Evolutionary conservation across 2,797 vertebrate genomes (phyloP).

Genomic region (Danio tinwini): DNA sequence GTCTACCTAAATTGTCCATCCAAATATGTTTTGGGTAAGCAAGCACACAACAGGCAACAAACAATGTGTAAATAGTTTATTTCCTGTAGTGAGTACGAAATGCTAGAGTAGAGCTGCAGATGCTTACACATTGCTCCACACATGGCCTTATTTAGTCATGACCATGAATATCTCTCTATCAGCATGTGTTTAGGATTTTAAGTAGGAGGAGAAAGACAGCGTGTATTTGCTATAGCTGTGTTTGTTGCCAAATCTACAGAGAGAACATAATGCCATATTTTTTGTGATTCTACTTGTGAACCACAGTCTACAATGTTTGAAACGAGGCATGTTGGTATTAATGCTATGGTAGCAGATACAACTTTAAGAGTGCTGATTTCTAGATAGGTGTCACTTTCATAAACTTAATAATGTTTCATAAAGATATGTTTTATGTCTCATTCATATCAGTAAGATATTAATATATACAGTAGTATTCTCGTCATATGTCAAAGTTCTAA

Average conservation of each 20-base stretch:
- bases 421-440: slow-evolving; percentile 13
- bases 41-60: slow-evolving; percentile 31
- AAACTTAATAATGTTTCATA: slow-evolving; percentile 14
- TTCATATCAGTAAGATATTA: slow-evolving; percentile 1
- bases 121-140: slow-evolving; percentile 61
- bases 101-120: slow-evolving; percentile 25
- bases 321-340: not conserved
- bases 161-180: slow-evolving; percentile 66
- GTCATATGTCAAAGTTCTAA: not conserved
- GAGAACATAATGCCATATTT: not conserved
- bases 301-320: not conserved
- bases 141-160: slow-evolving; percentile 87
- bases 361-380: slow-evolving; percentile 11
- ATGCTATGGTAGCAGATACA: not conserved
- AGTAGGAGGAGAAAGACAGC: not conserved
- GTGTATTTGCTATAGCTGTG: not conserved
- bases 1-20: slow-evolving; percentile 26
- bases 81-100: slow-evolving; percentile 3
- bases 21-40: slow-evolving; percentile 32
- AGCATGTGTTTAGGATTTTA: slow-evolving; percentile 34
- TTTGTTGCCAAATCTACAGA: not conserved
- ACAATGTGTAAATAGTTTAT: slow-evolving; percentile 27
- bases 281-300: not conserved
- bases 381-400: slow-evolving; percentile 31
- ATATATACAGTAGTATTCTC: not conserved